Percentiles rank a stretch among this genome's conserved stretches.
Evolutionary conservation across 1,140 invertebrate genomes (phyloP).

Genomic region (Hylyphantes graminicola): DNA sequence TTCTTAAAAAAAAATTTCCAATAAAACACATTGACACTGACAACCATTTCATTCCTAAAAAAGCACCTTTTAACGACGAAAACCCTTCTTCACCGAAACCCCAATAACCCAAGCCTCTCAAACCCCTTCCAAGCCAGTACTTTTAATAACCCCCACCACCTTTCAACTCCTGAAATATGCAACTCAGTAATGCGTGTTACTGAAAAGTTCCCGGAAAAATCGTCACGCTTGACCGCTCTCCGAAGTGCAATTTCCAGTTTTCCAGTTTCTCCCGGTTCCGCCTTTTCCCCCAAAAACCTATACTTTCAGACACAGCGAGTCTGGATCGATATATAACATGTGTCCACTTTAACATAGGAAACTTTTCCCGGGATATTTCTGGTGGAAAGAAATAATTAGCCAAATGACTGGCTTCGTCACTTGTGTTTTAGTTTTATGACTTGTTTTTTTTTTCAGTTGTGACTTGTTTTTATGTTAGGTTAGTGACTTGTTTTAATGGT

Average conservation of each 20-base stretch:
- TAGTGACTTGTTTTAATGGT: no score
- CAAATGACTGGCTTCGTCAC: slow-evolving; percentile 4
- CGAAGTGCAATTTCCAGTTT: slow-evolving; percentile 49
- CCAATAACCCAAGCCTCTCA: background rate
- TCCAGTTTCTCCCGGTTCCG: background rate
- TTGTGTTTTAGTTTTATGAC: background rate
- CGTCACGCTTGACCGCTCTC: slow-evolving; percentile 38
- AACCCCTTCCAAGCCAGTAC: slow-evolving; percentile 3
- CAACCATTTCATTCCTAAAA: no score
- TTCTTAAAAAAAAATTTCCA: no score
- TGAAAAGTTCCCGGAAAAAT: slow-evolving; percentile 39
- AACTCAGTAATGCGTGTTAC: slow-evolving; percentile 11
- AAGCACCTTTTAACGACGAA: no score
- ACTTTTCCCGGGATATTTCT: slow-evolving; percentile 12
- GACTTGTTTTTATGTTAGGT: no score
- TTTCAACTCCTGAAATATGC: slow-evolving; percentile 22
- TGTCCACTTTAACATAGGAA: slow-evolving; percentile 2
- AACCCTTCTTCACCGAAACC: no score
- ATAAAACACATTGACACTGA: no score
- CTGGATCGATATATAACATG: slow-evolving; percentile 27
- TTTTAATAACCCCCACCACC: slow-evolving; percentile 18
- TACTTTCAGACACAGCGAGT: background rate
- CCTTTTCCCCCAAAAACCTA: slow-evolving; percentile 5
- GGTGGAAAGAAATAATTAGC: slow-evolving; percentile 34
- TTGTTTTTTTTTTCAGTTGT: no score